Base-by-base conservation (phyloP, 2,888 invertebrate species). In the Hypomecis punctinalis region DNA sequence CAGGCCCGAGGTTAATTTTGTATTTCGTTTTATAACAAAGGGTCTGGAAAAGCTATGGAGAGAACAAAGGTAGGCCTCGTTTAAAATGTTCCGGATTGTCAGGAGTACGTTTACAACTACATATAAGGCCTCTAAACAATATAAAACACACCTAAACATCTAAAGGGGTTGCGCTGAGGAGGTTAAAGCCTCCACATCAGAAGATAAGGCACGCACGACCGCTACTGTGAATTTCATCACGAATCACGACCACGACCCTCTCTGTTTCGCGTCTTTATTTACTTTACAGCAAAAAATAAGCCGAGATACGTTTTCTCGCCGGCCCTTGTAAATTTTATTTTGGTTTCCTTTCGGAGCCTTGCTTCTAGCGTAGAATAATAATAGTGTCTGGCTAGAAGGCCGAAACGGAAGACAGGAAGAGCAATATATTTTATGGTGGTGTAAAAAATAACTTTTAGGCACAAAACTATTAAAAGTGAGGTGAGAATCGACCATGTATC, bases 201-300 rank as follows among this genome's bases (percentile, higher is more conserved):
- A 76, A 85, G 91, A 91, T 91, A 91, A 91, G 89, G 87, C 91
- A 91, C 89, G 90, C 88, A 85, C 83, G 81, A 76, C 80, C 81
- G 77, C 79, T 78, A 82, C 81, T 79, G 85, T 78, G 79, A 85
- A 85, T 88, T 86, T 72, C 57, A 66, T 86, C 82, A 84, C 53
- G 62, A 51, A 47, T 84, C 84, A 84, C 80, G 78, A 76, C 80
- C 84, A 84, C 80, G 78, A 76, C 80, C 79, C 82, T 79, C 79
- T 67, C 76, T 76, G 75, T 77, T 76, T 81, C 78, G 78, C 73
- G 78, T 80, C 79, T 85, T 82, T 86, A 83, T 85, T 84, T 82
- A 80, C 77, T 78, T 80, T 74, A 71, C 58, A 69, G 66, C 68
- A 73, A 79, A 83, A 84, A 82, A 73, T 75, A 79, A 75, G 70